phyloP scores from a whole-genome alignment of 2,113 vertebrate species.

The Nothocercus julius region DNA sequence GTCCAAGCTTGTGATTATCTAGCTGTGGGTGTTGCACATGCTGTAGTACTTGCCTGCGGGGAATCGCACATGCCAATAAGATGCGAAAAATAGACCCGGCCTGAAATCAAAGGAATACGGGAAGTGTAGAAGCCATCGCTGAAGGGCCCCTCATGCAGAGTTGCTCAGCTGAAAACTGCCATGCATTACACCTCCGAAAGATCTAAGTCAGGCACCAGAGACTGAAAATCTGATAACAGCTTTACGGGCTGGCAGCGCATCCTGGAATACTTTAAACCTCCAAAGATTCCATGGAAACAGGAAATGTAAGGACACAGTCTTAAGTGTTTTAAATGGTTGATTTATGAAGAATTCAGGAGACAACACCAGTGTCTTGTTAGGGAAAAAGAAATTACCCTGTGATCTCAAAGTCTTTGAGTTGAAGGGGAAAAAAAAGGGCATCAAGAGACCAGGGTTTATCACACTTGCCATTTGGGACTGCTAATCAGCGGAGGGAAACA shows the following conservation, averaged over 20 bases:
- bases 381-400: slow-evolving; percentile 58
- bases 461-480: slow-evolving; percentile 81
- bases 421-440: slow-evolving; percentile 66
- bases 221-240: slow-evolving; percentile 74
- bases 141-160: slow-evolving; percentile 70
- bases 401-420: slow-evolving; percentile 73
- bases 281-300: slow-evolving; percentile 72
- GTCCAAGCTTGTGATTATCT: slow-evolving; percentile 73
- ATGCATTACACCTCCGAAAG: slow-evolving; percentile 68
- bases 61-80: slow-evolving; percentile 71
- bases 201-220: slow-evolving; percentile 75
- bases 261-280: slow-evolving; percentile 68
- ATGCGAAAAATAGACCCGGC: slow-evolving; percentile 72
- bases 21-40: slow-evolving; percentile 52
- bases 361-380: slow-evolving; percentile 64
- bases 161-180: slow-evolving; percentile 70
- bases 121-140: slow-evolving; percentile 74
- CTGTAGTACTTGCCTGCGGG: slow-evolving; percentile 68
- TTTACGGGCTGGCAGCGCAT: slow-evolving; percentile 67
- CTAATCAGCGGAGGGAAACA: slow-evolving; percentile 85
- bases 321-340: slow-evolving; percentile 72
- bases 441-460: slow-evolving; percentile 85
- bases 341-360: slow-evolving; percentile 68
- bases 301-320: slow-evolving; percentile 52
- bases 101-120: slow-evolving; percentile 73